A percentile compares a stretch with the other conserved stretches of the same genome.
These are phyloP conservation scores for Drosophila obscura DNA, from an alignment of 1,140 invertebrate genomes.

Conservation along the genomic window DNA sequence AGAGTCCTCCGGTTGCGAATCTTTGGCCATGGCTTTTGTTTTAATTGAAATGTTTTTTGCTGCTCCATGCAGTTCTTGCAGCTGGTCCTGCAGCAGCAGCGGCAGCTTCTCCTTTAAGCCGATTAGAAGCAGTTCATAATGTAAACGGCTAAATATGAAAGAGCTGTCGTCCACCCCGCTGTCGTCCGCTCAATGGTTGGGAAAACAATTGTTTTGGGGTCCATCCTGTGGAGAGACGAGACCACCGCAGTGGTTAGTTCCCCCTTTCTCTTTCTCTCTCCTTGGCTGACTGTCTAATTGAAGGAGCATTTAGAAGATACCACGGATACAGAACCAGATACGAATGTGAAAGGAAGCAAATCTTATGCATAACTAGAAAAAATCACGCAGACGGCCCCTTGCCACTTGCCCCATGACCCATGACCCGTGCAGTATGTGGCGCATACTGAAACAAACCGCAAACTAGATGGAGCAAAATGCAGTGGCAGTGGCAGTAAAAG, in stretches of 20 bases:
- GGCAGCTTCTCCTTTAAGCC: slow-evolving; percentile 58
- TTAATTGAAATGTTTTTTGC: slow-evolving; percentile 79
- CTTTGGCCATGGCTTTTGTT: slow-evolving; percentile 67
- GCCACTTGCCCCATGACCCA: not conserved
- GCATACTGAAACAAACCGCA: slow-evolving; percentile 22
- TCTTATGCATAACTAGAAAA: slow-evolving; percentile 50
- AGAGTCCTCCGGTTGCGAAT: slow-evolving; percentile 7
- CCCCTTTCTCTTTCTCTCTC: not conserved
- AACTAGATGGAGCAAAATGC: slow-evolving; percentile 16
- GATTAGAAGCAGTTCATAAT: slow-evolving; percentile 77
- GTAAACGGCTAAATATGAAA: slow-evolving; percentile 70
- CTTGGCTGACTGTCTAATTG: slow-evolving; percentile 63
- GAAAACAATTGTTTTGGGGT: slow-evolving; percentile 61
- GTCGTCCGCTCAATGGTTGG: not conserved
- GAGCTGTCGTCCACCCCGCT: slow-evolving; percentile 11
- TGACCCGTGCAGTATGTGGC: slow-evolving; percentile 6
- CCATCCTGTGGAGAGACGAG: slow-evolving; percentile 27
- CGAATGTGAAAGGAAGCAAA: slow-evolving; percentile 19
- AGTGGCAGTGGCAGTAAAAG: slow-evolving; percentile 5
- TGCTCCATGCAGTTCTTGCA: slow-evolving; percentile 23
- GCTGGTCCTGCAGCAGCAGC: slow-evolving; percentile 12
- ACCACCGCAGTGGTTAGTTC: slow-evolving; percentile 28
- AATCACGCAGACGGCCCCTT: slow-evolving; percentile 50
- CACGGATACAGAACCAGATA: slow-evolving; percentile 11
- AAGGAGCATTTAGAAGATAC: slow-evolving; percentile 53